Conservation (phyloP, 1,140 invertebrate species). For the Lucilia sericata region DNA sequence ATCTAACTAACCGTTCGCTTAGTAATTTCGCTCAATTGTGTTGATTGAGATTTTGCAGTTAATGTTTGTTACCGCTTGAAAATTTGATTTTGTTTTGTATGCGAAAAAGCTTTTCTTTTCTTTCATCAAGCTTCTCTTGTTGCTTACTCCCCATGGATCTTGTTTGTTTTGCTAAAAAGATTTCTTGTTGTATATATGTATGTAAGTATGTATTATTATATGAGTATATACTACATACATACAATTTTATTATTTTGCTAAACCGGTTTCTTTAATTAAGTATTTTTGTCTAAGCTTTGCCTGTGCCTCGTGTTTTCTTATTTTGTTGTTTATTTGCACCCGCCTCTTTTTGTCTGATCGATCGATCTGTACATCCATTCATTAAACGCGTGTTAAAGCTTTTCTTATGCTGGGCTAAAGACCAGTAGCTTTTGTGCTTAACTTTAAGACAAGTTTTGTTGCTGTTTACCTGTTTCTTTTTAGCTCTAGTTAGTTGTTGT, state of each 20-base stretch:
- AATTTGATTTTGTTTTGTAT: background rate
- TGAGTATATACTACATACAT: too few species aligned
- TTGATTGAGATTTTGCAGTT: conserved; percentile 53
- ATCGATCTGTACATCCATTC: conserved; percentile 18
- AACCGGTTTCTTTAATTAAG: conserved; percentile 23
- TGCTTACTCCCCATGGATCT: conserved; percentile 7
- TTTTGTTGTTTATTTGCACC: conserved; percentile 30
- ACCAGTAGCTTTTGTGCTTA: conserved; percentile 32
- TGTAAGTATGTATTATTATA: too few species aligned
- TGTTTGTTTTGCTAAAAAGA: conserved; percentile 33
- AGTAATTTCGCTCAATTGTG: conserved; percentile 66
- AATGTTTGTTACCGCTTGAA: conserved; percentile 58
- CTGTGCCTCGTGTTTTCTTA: conserved; percentile 23
- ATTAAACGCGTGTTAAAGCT: conserved; percentile 34
- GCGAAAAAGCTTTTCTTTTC: conserved; percentile 21
- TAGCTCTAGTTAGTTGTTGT: background rate
- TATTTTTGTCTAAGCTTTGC: conserved; percentile 28
- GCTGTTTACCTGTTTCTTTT: background rate
- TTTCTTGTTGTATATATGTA: background rate
- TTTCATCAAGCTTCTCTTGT: background rate
- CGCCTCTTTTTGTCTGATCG: conserved; percentile 5
- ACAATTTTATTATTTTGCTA: background rate
- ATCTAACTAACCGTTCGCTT: conserved; percentile 62
- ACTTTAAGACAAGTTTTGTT: conserved; percentile 21
- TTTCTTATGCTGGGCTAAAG: conserved; percentile 14